These are phyloP conservation scores for Chelidonichthys spinosus DNA, from an alignment of 2,797 vertebrate genomes.

Conservation along the genomic window DNA sequence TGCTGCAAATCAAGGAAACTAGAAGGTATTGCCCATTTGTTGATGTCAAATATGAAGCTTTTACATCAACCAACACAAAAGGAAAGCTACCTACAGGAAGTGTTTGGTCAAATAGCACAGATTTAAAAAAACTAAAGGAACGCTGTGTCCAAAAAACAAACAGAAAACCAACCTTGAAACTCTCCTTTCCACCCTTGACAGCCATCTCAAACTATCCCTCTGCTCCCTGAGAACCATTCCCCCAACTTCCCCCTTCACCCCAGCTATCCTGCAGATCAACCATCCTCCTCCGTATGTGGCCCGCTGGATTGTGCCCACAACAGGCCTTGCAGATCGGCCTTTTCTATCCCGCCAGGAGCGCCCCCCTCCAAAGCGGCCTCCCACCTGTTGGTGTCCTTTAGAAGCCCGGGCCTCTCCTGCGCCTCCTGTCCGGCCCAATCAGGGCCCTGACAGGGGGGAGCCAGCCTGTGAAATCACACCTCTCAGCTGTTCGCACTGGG, in stretches of 20 bases:
- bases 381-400: slow-evolving; percentile 98
- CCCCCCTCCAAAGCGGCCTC: slow-evolving; percentile 85
- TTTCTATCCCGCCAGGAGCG: slow-evolving; percentile 83
- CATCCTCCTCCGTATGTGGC: slow-evolving; percentile 76
- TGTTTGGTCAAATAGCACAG: neutral
- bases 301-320: slow-evolving; percentile 78
- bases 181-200: slow-evolving; percentile 9
- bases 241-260: slow-evolving; percentile 46
- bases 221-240: slow-evolving; percentile 16
- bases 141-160: neutral
- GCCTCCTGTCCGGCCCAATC: slow-evolving; percentile 98
- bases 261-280: slow-evolving; percentile 51
- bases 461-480: slow-evolving; percentile 91
- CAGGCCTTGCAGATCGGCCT: slow-evolving; percentile 82
- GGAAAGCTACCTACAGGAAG: neutral
- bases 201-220: slow-evolving; percentile 38
- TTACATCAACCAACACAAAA: neutral
- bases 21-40: neutral
- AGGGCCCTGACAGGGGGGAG: slow-evolving; percentile 88
- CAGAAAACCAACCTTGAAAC: slow-evolving; percentile 7
- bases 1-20: slow-evolving; percentile 22
- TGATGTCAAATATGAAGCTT: neutral
- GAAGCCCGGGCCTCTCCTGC: slow-evolving; percentile 86
- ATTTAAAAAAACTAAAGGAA: neutral
- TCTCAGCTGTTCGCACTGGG: slow-evolving; percentile 95